Evolutionary conservation across 2,797 vertebrate genomes (phyloP).

Genomic region (Trematomus bernacchii): DNA sequence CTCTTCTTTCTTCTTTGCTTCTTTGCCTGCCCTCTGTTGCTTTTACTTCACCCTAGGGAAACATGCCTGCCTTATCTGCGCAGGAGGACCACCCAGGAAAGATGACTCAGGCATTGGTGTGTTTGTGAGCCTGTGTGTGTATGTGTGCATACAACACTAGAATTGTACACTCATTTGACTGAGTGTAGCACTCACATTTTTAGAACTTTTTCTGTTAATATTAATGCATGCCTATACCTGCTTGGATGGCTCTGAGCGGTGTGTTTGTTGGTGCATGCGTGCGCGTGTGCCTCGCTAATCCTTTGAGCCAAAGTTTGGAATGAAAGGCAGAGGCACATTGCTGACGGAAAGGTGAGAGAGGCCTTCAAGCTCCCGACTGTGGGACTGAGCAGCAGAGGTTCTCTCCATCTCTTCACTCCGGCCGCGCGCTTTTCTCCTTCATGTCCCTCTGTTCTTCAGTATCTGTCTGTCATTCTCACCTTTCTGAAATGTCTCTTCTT

Average conservation of each 20-base stretch:
- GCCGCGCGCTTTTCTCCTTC: conserved; percentile 29
- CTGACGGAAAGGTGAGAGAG: conserved; percentile 76
- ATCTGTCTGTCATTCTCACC: conserved; percentile 39
- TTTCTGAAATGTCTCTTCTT: conserved; percentile 33
- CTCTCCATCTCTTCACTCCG: conserved; percentile 37
- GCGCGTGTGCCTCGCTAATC: conserved; percentile 70
- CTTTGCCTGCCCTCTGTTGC: conserved; percentile 78
- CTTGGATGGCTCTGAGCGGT: conserved; percentile 72
- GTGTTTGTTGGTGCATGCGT: conserved; percentile 71
- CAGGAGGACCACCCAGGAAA: conserved; percentile 88
- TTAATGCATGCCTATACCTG: conserved; percentile 83
- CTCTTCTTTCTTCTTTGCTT: conserved; percentile 72
- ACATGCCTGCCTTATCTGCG: conserved; percentile 85
- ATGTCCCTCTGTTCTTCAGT: conserved; percentile 18
- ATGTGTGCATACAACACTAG: conserved; percentile 39
- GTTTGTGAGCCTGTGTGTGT: conserved; percentile 30
- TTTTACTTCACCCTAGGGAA: conserved; percentile 84
- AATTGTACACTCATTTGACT: conserved; percentile 70
- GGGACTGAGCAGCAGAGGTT: conserved; percentile 45
- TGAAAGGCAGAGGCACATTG: conserved; percentile 72
- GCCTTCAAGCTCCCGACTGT: conserved; percentile 54
- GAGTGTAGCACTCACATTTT: conserved; percentile 67
- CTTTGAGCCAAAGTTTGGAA: conserved; percentile 75
- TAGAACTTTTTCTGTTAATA: conserved; percentile 80
- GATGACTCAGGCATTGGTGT: conserved; percentile 75